These are phyloP conservation scores for Toxostoma redivivum DNA, from an alignment of 2,113 vertebrate genomes.

Conservation along the genomic window DNA sequence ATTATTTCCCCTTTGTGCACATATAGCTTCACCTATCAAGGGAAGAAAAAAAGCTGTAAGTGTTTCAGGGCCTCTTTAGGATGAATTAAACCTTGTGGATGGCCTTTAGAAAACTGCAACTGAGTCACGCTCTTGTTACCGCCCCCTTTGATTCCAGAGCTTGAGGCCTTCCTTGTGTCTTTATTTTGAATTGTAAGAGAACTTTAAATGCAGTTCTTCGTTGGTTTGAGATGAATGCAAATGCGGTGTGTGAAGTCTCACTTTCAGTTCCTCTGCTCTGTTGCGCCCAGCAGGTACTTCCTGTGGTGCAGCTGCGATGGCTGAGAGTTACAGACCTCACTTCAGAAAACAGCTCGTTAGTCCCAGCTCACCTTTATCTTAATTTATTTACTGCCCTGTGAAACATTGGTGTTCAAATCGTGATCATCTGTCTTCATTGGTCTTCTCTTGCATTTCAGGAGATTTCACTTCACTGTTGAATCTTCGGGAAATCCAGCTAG, in stretches of 20 bases:
- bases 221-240: neutral
- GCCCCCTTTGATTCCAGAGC: neutral
- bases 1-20: neutral
- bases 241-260: neutral
- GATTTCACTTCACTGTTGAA: neutral
- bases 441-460: neutral
- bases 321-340: neutral
- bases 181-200: neutral
- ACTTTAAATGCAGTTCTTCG: neutral
- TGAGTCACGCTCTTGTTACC: neutral
- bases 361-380: neutral
- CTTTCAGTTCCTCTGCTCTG: neutral
- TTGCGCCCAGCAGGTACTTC: neutral
- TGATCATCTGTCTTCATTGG: neutral
- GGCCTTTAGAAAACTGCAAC: neutral
- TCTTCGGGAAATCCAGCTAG: neutral
- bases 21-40: neutral
- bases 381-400: neutral
- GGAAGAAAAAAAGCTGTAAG: neutral
- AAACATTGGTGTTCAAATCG: neutral
- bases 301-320: neutral
- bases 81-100: neutral
- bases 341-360: neutral
- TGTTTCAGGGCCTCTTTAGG: neutral
- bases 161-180: neutral